Base-by-base conservation (phyloP, 2,113 vertebrate genomes). In the Brachypteracias leptosomus region DNA sequence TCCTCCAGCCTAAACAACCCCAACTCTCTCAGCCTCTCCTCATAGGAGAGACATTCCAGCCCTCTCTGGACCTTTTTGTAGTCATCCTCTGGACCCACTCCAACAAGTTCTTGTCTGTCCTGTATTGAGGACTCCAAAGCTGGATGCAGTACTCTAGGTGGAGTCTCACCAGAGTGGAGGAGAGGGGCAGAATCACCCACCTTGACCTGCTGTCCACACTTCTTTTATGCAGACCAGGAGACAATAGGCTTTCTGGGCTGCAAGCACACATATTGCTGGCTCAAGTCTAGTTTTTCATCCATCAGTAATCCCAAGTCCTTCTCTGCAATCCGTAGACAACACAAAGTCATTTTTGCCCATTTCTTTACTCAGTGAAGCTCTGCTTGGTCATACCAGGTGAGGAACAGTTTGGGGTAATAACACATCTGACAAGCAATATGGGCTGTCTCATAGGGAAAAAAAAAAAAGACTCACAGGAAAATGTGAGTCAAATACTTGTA, bases 121-220 rank as follows among this genome's bases (percentile, higher is more conserved):
- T 63, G 3, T 25, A 2, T 7, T 25, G 66, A 44, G 28, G 22
- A 2, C 3, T 1, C 12, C 57, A 63, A 21, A 42, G 3, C 7
- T 61, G 59, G 20, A 62, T 0, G 2, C 16, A 57, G 10, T 8
- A 49, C n/a, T 71, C 2, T 38, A 55, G 57, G 19, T 21, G 11
- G 13, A 28, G 6, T 72, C 67, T 74, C 40, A 74, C 4, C 0
- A 67, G 63, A 55, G 25, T 2, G 1, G n/a, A 89, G 35, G 6
- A 63, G 22, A 68, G 22, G 8, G 63, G 3, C 3, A 80, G 33
- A 67, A 79, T 55, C 13, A 4, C n/a, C 57, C 84, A 7, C 31
- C 18, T 79, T 0, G 0, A 36, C 5, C 57, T n/a, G 28, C 40
- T 85, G 42, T 21, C 3, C 19, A 25, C 2, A 2, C 1, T 78